Evolutionary conservation across 2,113 vertebrate species (phyloP).

Genomic region (Recurvirostra avosetta): DNA sequence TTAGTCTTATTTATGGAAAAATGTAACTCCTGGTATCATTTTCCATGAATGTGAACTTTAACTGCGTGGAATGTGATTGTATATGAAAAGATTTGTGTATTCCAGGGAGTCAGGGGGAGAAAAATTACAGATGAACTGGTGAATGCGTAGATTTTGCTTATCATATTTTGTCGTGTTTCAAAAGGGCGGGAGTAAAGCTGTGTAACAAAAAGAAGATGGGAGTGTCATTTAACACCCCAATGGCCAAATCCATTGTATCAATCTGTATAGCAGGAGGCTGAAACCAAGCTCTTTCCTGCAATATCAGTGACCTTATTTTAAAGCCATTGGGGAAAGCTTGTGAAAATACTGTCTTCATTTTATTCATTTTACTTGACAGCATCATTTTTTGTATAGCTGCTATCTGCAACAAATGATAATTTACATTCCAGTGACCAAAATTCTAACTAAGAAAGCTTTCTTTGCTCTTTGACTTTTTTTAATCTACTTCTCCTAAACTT

Average conservation of each 20-base stretch:
- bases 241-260: neutral
- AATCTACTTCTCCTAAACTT: neutral
- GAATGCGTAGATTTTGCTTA: neutral
- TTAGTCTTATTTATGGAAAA: neutral
- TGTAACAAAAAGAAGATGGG: neutral
- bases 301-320: neutral
- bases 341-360: neutral
- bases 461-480: neutral
- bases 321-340: neutral
- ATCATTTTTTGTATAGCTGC: neutral
- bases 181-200: fast-evolving
- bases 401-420: neutral
- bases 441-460: neutral
- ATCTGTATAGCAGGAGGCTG: neutral
- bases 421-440: neutral
- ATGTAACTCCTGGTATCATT: neutral
- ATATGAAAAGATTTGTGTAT: neutral
- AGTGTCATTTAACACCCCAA: neutral
- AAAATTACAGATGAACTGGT: neutral
- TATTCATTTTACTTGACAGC: neutral
- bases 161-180: neutral
- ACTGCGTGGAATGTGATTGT: neutral
- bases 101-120: neutral
- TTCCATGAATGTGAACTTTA: neutral
- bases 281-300: neutral